Base-by-base conservation (phyloP, 2,888 invertebrate genomes). In the Junonia oenone region DNA sequence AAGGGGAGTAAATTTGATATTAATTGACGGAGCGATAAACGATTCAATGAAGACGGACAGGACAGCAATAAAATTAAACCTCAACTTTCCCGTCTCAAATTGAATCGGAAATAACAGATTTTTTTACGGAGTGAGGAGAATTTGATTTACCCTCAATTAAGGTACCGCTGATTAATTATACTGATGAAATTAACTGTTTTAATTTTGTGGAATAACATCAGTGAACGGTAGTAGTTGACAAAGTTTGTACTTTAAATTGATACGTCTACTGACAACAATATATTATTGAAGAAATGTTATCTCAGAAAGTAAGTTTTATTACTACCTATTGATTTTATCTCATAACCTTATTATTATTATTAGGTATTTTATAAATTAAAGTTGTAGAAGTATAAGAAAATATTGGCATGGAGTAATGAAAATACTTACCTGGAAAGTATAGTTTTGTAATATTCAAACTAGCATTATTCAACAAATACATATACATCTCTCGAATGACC, bases 1-100 rank as follows among this genome's bases (percentile, higher is more conserved):
- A 53, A 67, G 66, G 69, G 73, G 72, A 71, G 72, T 76, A 78
- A 83, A 83, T 81, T 82, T 71, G 76, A 81, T 79, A 80, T 81
- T 83, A 84, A 85, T 85, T 83, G 81, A 81, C 76, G 73, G 70
- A 72, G 71, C 77, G 76, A 35, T 70, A 73, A 75, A 74, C 47
- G 55, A 59, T 56, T 52, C 52, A 76, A 79, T 75, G 73, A 73
- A 75, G 76, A 76, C 75, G 71, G 78, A 71, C 75, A 71, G 72
- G 71, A 63, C 67, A 65, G 67, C 76, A 69, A 73, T 69, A 63
- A 72, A 75, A 72, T 74, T 71, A 73, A 71, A 67, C 68, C 66
- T 65, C 71, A 79, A 78, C 72, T 60, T 61, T 63, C 63, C 51
- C 60, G 58, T 47, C 46, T 49, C 52, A 60, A 64, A 63, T 58